phyloP scores from a whole-genome alignment of 1,140 invertebrate species.

The Conus ventricosus region DNA sequence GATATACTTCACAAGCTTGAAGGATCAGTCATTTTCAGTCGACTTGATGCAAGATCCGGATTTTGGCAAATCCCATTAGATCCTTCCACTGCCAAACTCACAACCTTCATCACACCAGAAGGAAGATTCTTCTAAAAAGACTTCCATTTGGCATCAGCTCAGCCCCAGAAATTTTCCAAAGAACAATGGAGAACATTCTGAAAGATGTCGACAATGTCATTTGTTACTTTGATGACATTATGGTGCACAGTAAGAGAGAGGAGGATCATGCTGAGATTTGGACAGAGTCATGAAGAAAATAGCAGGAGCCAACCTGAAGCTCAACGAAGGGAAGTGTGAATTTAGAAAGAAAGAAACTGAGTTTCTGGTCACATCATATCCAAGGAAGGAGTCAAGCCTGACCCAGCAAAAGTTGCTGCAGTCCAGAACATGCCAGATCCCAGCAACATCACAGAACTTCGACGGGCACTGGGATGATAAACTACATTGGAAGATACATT shows the following conservation, averaged over 20 bases:
- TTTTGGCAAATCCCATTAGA: slow-evolving; percentile 90
- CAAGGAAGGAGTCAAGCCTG: slow-evolving; percentile 15
- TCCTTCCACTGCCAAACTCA: slow-evolving; percentile 88
- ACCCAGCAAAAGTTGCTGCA: slow-evolving; percentile 32
- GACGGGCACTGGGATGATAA: slow-evolving; percentile 64
- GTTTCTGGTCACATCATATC: slow-evolving; percentile 26
- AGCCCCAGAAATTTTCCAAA: slow-evolving; percentile 45
- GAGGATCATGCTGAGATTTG: slow-evolving; percentile 46
- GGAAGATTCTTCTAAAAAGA: slow-evolving; percentile 44
- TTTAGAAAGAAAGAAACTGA: slow-evolving; percentile 3
- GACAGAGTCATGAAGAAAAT: slow-evolving; percentile 43
- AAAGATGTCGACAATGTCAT: slow-evolving; percentile 26
- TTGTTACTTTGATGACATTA: slow-evolving; percentile 46
- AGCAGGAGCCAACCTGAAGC: neutral
- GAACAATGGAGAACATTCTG: slow-evolving; percentile 40
- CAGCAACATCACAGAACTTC: slow-evolving; percentile 37
- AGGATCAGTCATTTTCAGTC: slow-evolving; percentile 3
- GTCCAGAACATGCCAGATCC: slow-evolving; percentile 40
- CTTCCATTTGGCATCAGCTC: slow-evolving; percentile 47
- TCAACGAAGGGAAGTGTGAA: slow-evolving; percentile 31
- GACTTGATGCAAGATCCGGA: slow-evolving; percentile 77
- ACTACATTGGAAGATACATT: slow-evolving; percentile 65
- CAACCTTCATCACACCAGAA: slow-evolving; percentile 78
- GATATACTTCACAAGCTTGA: neutral
- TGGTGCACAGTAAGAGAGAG: slow-evolving; percentile 36